These are phyloP conservation scores for Petrocephalus microphthalmus DNA, from an alignment of 2,113 vertebrate genomes.

Conservation along the genomic window DNA sequence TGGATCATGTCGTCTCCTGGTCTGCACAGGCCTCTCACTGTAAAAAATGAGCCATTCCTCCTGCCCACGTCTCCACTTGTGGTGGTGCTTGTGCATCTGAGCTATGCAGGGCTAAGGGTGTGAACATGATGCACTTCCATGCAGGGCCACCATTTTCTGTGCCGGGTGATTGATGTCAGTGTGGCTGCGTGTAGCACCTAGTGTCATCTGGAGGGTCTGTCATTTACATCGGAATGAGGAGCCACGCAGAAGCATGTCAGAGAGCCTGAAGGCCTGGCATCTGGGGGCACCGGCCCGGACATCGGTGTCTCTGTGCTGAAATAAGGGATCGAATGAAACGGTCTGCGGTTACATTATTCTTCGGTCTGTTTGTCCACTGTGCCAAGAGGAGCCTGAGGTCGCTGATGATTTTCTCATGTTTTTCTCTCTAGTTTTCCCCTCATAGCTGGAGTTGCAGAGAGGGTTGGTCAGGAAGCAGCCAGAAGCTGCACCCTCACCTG, in stretches of 20 bases:
- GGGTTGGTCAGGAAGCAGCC: background rate
- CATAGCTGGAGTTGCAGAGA: background rate
- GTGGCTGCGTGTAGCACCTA: background rate
- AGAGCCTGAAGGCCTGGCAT: background rate
- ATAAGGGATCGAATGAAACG: background rate
- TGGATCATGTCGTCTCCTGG: background rate
- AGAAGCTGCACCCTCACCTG: background rate
- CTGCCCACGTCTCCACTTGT: background rate
- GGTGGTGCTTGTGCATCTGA: background rate
- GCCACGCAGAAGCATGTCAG: background rate
- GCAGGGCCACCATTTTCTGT: background rate
- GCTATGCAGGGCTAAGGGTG: background rate
- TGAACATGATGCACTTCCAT: background rate
- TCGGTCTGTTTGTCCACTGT: background rate
- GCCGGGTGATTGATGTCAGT: background rate
- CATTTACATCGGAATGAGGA: background rate
- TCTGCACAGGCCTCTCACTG: background rate
- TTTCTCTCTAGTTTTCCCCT: background rate
- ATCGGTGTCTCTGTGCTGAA: background rate
- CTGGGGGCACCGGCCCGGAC: background rate
- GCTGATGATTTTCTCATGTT: background rate
- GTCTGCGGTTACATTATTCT: background rate
- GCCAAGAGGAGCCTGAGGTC: background rate
- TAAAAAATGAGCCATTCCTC: background rate
- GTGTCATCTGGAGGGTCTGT: background rate